These are phyloP conservation scores for Thecophora atra DNA, from an alignment of 2,888 invertebrate species.

Conservation along the genomic window DNA sequence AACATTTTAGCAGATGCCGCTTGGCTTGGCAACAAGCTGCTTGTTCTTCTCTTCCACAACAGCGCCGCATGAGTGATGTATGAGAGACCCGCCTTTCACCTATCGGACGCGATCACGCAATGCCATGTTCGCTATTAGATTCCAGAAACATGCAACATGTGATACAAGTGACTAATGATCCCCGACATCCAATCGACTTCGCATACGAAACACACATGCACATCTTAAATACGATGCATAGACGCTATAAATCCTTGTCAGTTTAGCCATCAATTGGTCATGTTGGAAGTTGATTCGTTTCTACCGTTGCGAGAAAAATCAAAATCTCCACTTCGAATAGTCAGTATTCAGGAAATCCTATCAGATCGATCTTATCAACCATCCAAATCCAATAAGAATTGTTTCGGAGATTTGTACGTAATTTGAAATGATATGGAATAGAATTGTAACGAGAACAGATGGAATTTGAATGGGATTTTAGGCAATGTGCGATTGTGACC, in stretches of 20 bases:
- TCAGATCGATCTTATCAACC: no score
- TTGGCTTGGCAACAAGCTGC: background rate
- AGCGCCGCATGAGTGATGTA: constrained; percentile 7
- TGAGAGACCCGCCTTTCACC: constrained; percentile 7
- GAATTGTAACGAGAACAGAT: no score
- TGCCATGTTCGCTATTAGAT: constrained; percentile 15
- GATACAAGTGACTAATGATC: constrained; percentile 13
- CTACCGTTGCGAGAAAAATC: background rate
- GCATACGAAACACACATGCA: background rate
- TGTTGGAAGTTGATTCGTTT: background rate
- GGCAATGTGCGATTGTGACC: no score
- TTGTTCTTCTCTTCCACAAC: background rate
- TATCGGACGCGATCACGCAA: background rate
- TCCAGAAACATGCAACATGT: background rate
- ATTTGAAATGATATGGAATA: no score
- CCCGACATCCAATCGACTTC: background rate
- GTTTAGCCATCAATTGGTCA: background rate
- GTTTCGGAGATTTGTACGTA: no score
- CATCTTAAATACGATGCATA: background rate
- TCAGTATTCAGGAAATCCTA: no score
- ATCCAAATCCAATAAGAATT: no score
- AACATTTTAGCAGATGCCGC: background rate
- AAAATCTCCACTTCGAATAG: background rate
- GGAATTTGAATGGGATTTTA: no score
- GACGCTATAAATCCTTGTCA: constrained; percentile 13